A percentile compares a stretch with the other conserved stretches of the same genome.
These are phyloP conservation scores for Cheilosia scutellata DNA, from an alignment of 2,888 invertebrate genomes.

Conservation along the genomic window DNA sequence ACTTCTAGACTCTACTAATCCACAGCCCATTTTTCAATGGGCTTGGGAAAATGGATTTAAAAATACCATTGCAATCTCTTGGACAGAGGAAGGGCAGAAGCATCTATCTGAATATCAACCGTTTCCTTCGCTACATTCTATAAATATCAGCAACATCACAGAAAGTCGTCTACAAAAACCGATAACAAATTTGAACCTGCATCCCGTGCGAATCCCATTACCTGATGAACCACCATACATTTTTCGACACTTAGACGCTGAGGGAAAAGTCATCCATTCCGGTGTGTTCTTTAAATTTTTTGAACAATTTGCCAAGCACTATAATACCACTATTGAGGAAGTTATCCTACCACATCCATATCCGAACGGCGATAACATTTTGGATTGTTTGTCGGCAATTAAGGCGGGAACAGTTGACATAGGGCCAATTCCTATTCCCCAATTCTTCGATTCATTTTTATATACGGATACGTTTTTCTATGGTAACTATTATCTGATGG, in stretches of 20 bases:
- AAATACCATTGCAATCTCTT: conserved; percentile 3
- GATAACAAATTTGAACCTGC: neutral
- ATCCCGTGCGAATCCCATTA: neutral
- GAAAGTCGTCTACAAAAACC: conserved; percentile 20
- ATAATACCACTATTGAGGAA: neutral
- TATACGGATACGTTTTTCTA: neutral
- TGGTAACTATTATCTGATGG: neutral
- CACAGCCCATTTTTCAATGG: conserved; percentile 10
- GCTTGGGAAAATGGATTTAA: conserved; percentile 37
- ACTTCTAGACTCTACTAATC: neutral
- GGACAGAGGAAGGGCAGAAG: neutral
- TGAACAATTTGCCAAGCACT: neutral
- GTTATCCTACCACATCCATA: neutral
- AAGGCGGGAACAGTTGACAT: neutral
- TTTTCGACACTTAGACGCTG: neutral
- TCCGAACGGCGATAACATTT: neutral
- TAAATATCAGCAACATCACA: neutral
- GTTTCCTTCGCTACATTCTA: neutral
- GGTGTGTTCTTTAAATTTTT: neutral
- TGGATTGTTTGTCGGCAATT: neutral
- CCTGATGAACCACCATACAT: neutral
- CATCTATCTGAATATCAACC: conserved; percentile 22
- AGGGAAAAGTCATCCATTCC: neutral
- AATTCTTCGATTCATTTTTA: neutral
- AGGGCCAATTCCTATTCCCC: neutral